A percentile compares a stretch with the other conserved stretches of the same genome.
Evolutionary conservation across 2,113 vertebrate species (phyloP).

Genomic region (Hemichromis elongatus): DNA sequence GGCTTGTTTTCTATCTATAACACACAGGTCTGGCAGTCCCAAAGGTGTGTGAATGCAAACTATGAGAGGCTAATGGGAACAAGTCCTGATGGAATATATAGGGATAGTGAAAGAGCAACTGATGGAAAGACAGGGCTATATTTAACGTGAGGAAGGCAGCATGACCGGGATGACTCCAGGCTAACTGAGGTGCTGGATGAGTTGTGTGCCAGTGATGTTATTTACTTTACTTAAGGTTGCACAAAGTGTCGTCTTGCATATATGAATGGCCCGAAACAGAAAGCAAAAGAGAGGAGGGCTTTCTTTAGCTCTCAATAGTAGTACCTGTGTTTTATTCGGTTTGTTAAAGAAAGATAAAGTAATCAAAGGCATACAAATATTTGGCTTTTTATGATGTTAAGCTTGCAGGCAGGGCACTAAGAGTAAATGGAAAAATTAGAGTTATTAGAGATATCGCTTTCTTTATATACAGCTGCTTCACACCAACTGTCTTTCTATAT

Average conservation of each 20-base stretch:
- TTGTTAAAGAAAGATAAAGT: neutral
- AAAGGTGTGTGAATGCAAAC: slow-evolving; percentile 41
- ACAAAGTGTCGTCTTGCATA: neutral
- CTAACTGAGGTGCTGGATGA: neutral
- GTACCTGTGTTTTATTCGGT: neutral
- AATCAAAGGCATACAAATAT: neutral
- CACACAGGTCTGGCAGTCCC: neutral
- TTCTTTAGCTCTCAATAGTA: neutral
- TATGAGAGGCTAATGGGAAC: slow-evolving; percentile 19
- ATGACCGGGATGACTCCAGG: neutral
- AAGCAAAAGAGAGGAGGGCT: neutral
- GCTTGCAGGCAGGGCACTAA: neutral
- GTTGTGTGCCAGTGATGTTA: neutral
- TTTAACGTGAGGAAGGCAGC: neutral
- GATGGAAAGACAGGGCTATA: neutral
- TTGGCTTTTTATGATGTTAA: neutral
- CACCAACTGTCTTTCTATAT: neutral
- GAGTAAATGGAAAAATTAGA: neutral
- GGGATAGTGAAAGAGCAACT: neutral
- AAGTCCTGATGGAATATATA: slow-evolving; percentile 21
- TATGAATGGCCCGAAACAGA: neutral
- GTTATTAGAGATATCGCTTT: neutral
- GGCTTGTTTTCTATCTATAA: slow-evolving; percentile 30
- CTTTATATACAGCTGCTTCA: neutral
- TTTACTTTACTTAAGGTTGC: neutral